These are phyloP conservation scores for Leptinotarsa haldemani DNA, from an alignment of 2,888 invertebrate species.

Conservation along the genomic window DNA sequence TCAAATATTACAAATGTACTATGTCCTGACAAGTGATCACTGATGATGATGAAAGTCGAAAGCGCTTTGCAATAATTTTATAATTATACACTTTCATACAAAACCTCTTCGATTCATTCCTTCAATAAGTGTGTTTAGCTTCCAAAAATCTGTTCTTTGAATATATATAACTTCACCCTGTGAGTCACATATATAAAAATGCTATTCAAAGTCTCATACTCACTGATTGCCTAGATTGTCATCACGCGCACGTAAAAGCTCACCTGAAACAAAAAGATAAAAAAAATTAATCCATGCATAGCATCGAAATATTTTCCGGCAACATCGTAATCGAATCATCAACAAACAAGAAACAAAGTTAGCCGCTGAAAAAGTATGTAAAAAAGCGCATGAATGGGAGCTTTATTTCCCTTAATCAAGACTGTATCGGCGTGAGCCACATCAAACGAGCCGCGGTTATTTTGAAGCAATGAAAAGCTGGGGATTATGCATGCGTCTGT, in stretches of 20 bases:
- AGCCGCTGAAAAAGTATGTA: constrained; percentile 29
- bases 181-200: neutral
- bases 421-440: constrained; percentile 42
- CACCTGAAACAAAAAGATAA: constrained; percentile 21
- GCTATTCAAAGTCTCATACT: neutral
- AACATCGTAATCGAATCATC: constrained; percentile 22
- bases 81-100: no score
- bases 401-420: constrained; percentile 46
- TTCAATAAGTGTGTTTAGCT: no score
- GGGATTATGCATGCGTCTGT: constrained; percentile 18
- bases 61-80: no score
- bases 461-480: constrained; percentile 36
- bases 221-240: constrained; percentile 1
- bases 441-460: constrained; percentile 44
- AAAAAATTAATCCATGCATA: neutral
- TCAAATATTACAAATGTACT: no score
- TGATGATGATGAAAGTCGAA: no score
- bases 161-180: neutral
- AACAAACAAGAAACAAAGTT: constrained; percentile 36
- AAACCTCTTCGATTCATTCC: no score
- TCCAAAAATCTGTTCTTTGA: no score
- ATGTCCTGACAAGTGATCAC: no score
- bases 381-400: constrained; percentile 35
- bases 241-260: constrained; percentile 6
- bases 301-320: constrained; percentile 19